A percentile compares a stretch with the other conserved stretches of the same genome.
These are phyloP conservation scores for Emmelina monodactyla DNA, from an alignment of 2,888 invertebrate genomes.

Conservation along the genomic window DNA sequence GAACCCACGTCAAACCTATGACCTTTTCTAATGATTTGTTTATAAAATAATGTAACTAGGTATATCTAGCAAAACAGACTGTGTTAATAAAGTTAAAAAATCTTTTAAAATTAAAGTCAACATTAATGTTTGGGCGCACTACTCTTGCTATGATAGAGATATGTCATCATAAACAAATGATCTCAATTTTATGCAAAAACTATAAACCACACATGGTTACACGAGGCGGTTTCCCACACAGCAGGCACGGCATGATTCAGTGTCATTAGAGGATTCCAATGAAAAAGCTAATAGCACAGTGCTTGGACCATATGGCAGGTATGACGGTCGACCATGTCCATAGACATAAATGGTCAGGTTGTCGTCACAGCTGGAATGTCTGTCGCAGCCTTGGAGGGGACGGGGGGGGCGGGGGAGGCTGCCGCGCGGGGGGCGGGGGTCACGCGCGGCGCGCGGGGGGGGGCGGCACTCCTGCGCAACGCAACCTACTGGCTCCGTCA, in stretches of 20 bases:
- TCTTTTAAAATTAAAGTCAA: too few species aligned
- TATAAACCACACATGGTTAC: not conserved
- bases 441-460: constrained; percentile 25
- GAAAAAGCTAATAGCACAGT: constrained; percentile 37
- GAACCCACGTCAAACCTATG: too few species aligned
- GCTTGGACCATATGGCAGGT: constrained; percentile 55
- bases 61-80: too few species aligned
- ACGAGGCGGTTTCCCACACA: constrained; percentile 32
- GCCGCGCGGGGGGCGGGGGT: constrained; percentile 22
- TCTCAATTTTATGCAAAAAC: not conserved
- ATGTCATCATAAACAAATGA: too few species aligned
- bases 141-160: too few species aligned
- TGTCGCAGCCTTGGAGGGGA: constrained; percentile 36
- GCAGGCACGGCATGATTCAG: constrained; percentile 31
- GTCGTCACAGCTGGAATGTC: constrained; percentile 60
- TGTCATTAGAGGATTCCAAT: constrained; percentile 40
- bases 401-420: constrained; percentile 24
- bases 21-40: too few species aligned
- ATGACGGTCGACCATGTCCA: constrained; percentile 57
- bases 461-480: constrained; percentile 25
- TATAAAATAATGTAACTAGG: too few species aligned
- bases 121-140: too few species aligned
- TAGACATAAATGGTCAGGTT: constrained; percentile 63
- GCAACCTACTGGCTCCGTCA: constrained; percentile 48
- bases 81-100: too few species aligned